Percentiles rank a stretch among this genome's conserved stretches.
These are phyloP conservation scores for Lepidurus arcticus DNA, from an alignment of 1,140 invertebrate genomes.

Conservation along the genomic window DNA sequence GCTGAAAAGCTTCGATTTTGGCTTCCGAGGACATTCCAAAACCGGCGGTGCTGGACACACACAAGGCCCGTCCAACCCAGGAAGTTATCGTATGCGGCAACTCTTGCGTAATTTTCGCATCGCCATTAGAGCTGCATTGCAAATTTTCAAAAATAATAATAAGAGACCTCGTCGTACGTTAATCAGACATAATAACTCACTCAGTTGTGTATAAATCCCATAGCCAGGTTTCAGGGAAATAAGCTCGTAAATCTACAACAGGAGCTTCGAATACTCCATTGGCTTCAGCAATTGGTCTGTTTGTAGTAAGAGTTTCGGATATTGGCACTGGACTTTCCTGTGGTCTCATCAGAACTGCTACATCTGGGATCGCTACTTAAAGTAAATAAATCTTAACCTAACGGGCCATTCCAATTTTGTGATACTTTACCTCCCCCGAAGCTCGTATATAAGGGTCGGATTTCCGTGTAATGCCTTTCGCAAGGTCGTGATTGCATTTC, in stretches of 20 bases:
- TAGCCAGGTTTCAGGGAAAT: conserved; percentile 64
- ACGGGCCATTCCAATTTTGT: too few species aligned
- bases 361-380: too few species aligned
- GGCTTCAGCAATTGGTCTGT: too few species aligned
- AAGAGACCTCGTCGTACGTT: background rate
- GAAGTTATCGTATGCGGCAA: conserved; percentile 67
- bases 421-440: too few species aligned
- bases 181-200: conserved; percentile 38
- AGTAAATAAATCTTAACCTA: too few species aligned
- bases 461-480: conserved; percentile 4
- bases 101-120: conserved; percentile 47
- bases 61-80: conserved; percentile 64
- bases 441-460: background rate
- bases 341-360: too few species aligned
- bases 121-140: conserved; percentile 49
- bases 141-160: background rate
- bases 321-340: too few species aligned
- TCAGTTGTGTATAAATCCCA: conserved; percentile 51
- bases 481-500: conserved; percentile 52
- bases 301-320: too few species aligned
- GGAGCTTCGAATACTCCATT: conserved; percentile 5
- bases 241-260: conserved; percentile 47
- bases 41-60: conserved; percentile 56
- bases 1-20: conserved; percentile 59
- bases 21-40: conserved; percentile 55